Percentiles rank a stretch among this genome's conserved stretches.
phyloP scores from a whole-genome alignment of 30 jellyfish, hydroid and myxozoan genomes.

The Aurelia sp. region DNA sequence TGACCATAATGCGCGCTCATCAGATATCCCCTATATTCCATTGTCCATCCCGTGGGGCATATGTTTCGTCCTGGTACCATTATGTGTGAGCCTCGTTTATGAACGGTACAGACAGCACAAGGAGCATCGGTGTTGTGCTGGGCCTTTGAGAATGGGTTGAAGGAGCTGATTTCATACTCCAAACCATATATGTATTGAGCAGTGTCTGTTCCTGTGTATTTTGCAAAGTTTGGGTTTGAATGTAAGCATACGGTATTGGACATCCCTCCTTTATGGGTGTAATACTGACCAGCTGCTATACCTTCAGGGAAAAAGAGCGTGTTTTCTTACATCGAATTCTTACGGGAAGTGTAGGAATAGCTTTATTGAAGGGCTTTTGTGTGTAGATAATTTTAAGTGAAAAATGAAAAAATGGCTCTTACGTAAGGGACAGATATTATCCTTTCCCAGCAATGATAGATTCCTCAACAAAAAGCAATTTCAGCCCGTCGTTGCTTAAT shows the following conservation, averaged over 20 bases:
- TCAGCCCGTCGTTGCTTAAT: no score
- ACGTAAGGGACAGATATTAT: no score
- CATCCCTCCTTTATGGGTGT: constrained; percentile 94
- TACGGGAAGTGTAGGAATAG: no score
- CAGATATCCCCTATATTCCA: constrained; percentile 85
- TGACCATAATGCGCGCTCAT: constrained; percentile 84
- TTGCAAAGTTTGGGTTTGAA: constrained; percentile 49
- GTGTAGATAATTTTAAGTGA: no score
- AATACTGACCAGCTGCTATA: constrained; percentile 67
- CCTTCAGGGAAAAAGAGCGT: constrained; percentile 51
- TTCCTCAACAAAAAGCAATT: no score
- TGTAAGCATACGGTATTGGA: constrained; percentile 95
- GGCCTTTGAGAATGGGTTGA: constrained; percentile 20
- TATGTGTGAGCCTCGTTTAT: constrained; percentile 53
- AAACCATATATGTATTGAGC: constrained; percentile 71
- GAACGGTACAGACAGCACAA: constrained; percentile 87
- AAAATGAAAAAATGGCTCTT: no score
- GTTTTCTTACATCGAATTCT: no score
- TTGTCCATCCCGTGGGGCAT: constrained; percentile 93
- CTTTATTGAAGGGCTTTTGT: no score
- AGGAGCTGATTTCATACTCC: constrained; percentile 67
- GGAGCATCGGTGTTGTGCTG: constrained; percentile 72
- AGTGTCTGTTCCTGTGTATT: constrained; percentile 50
- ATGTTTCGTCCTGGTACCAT: constrained; percentile 91
- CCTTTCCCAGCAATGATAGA: no score